A percentile compares a stretch with the other conserved stretches of the same genome.
Evolutionary conservation across 1,140 invertebrate genomes (phyloP).

Genomic region (Magallana gigas): DNA sequence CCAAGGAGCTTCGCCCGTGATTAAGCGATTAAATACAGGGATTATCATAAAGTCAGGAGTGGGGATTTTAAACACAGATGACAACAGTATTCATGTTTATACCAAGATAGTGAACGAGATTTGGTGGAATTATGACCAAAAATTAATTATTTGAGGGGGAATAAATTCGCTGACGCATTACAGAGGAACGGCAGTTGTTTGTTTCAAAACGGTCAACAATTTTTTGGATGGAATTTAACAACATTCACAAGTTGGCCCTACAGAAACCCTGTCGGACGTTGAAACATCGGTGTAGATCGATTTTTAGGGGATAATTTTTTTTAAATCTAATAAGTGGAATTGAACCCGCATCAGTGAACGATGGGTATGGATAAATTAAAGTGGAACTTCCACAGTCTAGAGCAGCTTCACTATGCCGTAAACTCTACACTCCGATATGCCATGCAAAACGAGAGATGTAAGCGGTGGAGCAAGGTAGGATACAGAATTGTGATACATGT

Average conservation of each 20-base stretch:
- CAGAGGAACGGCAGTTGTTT: background rate
- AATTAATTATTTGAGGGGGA: background rate
- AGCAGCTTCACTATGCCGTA: constrained; percentile 60
- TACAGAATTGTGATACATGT: background rate
- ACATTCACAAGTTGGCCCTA: too few species aligned
- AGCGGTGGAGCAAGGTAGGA: constrained; percentile 65
- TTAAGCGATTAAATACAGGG: constrained; percentile 19
- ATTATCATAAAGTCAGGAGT: constrained; percentile 18
- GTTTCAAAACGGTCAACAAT: background rate
- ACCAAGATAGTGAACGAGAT: background rate
- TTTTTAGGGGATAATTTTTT: too few species aligned
- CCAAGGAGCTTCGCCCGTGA: background rate
- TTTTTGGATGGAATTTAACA: background rate
- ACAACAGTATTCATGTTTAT: background rate
- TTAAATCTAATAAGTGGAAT: too few species aligned
- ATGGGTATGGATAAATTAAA: constrained; percentile 49
- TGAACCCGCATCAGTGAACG: background rate
- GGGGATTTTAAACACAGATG: constrained; percentile 1
- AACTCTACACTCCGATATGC: constrained; percentile 57
- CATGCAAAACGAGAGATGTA: constrained; percentile 65
- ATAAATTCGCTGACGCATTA: background rate
- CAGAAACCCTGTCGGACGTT: too few species aligned
- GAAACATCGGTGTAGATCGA: too few species aligned
- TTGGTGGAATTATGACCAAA: background rate
- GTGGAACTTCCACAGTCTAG: constrained; percentile 59